phyloP scores from a whole-genome alignment of 2,888 invertebrate species.

The Flabesymbios commensalis region DNA sequence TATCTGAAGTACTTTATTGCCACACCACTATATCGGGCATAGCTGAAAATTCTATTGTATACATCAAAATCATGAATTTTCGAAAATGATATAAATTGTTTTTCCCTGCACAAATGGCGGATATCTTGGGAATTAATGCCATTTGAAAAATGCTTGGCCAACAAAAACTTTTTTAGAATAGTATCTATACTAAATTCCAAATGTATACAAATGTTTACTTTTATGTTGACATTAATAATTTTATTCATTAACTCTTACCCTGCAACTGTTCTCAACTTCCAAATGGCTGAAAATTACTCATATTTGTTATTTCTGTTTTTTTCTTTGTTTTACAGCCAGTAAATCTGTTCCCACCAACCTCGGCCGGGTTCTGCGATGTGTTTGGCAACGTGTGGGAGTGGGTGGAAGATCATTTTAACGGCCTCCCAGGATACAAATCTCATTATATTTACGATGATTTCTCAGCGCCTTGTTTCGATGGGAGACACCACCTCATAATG shows the following conservation, averaged over 20 bases:
- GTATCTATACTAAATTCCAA: background rate
- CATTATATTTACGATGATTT: slow-evolving; percentile 58
- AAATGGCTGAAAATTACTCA: background rate
- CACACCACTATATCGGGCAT: too few species aligned
- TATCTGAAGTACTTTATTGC: too few species aligned
- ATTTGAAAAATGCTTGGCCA: too few species aligned
- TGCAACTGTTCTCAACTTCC: background rate
- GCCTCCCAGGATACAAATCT: slow-evolving; percentile 47
- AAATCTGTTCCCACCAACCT: slow-evolving; percentile 47
- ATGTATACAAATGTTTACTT: background rate
- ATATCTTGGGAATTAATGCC: too few species aligned
- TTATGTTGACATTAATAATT: background rate
- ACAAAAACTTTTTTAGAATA: too few species aligned
- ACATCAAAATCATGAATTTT: too few species aligned
- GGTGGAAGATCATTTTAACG: slow-evolving; percentile 59
- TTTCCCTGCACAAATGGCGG: too few species aligned
- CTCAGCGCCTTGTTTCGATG: slow-evolving; percentile 57
- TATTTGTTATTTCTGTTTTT: background rate
- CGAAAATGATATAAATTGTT: too few species aligned
- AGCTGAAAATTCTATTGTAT: too few species aligned
- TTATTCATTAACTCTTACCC: background rate
- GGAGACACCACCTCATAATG: slow-evolving; percentile 55
- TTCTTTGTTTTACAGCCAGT: slow-evolving; percentile 50
- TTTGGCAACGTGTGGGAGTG: slow-evolving; percentile 60
- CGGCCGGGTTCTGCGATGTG: slow-evolving; percentile 53